Evolutionary conservation across 2,888 invertebrate genomes (phyloP).

Genomic region (Rapana venosa): DNA sequence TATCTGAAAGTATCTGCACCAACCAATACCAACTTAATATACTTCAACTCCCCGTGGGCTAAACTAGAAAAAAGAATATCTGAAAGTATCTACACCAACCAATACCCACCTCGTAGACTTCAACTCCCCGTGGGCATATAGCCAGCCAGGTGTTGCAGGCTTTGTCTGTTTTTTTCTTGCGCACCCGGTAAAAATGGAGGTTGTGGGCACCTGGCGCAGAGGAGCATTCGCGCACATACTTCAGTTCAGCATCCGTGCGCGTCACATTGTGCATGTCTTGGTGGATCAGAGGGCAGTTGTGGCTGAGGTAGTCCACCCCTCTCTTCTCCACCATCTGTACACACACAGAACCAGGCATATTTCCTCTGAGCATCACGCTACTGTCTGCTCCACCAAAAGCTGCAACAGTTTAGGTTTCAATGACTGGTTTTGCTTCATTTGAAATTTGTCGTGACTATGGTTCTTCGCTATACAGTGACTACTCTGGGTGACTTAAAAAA

Average conservation of each 20-base stretch:
- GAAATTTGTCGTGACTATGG: no score
- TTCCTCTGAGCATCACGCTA: no score
- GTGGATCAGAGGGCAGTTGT: slow-evolving; percentile 87
- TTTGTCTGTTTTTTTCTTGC: slow-evolving; percentile 82
- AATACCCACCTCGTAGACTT: slow-evolving; percentile 85
- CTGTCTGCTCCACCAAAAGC: no score
- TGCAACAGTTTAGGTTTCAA: no score
- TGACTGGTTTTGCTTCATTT: no score
- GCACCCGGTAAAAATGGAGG: slow-evolving; percentile 91
- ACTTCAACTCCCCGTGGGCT: slow-evolving; percentile 94
- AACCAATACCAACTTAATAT: slow-evolving; percentile 81
- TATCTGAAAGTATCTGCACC: no score
- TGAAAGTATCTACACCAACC: no score
- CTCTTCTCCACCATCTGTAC: slow-evolving; percentile 80
- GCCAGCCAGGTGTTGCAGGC: slow-evolving; percentile 87
- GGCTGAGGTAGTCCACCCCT: slow-evolving; percentile 80
- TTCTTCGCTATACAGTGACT: no score
- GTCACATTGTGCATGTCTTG: slow-evolving; percentile 89
- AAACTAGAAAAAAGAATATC: no score
- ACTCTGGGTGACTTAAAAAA: no score
- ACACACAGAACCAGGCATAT: no score
- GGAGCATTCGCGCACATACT: slow-evolving; percentile 94
- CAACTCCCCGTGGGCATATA: slow-evolving; percentile 94
- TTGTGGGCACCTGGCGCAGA: slow-evolving; percentile 89
- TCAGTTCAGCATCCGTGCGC: slow-evolving; percentile 88